Base-by-base conservation (phyloP, 1,140 invertebrate species). In the Bombus turneri region DNA sequence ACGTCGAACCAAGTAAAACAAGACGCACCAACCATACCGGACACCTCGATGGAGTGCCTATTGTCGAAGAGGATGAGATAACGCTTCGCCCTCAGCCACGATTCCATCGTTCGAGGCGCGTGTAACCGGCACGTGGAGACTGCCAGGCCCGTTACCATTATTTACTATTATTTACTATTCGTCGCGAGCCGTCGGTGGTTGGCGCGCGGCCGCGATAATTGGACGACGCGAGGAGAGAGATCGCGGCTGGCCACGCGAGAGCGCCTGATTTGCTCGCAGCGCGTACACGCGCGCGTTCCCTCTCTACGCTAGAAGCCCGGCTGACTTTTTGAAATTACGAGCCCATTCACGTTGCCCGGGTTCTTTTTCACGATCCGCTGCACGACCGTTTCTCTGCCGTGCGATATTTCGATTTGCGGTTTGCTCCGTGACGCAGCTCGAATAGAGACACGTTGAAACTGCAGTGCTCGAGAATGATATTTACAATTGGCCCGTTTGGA, bases 81-180 rank as follows among this genome's bases (percentile, higher is more conserved):
- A 88, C 64, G 81, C 53, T 69, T 69, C 80, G 79, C 71, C 43
- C 79, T 87, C 80, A 81, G 83, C 86, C 83, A 87, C 82, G 88
- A 80, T 86, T 87, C 69, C 85, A 73, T 88, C 83, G 87, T 82
- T n/a, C 5, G 15, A 78, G 74, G 86, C 81, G 88, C 77, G 85
- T 81, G 88, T 89, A 83, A 75, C 90, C 87, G 82, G 86, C 87
- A 87, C 87, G 87, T 89, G 91, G 85, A 90, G 90, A 88, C 89
- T 86, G 81, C 71, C 79, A 88, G 78, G 78, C 81, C 87, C 22
- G 68, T 64, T 87, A 79, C 88, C 82, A 89, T 89, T 87, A 90
- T 89, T 90, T 85, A 89, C 88, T 89, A 90, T 87, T 90, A 87
- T 89, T 90, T 90, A 89, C 68, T 87, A 89, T 87, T 90, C 72